phyloP scores from a whole-genome alignment of 2,113 vertebrate species.

The Equus przewalskii region DNA sequence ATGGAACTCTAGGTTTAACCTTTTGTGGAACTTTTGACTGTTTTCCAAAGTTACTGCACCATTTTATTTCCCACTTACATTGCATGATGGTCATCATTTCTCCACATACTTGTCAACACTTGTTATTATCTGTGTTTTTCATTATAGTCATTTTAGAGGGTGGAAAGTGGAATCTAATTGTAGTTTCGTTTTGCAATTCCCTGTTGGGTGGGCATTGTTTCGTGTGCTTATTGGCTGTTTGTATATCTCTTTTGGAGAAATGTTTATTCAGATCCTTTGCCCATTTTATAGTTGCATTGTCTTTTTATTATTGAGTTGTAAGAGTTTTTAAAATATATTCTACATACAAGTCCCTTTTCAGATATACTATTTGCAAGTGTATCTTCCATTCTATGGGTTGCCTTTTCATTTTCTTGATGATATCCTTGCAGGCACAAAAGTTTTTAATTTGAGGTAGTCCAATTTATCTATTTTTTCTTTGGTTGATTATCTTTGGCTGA shows the following conservation, averaged over 20 bases:
- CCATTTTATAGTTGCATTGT: not conserved
- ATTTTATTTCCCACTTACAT: not conserved
- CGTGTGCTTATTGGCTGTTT: not conserved
- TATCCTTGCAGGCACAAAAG: not conserved
- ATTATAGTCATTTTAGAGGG: not conserved
- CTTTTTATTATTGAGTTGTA: not conserved
- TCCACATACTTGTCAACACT: not conserved
- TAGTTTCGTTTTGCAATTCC: not conserved
- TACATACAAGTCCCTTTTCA: not conserved
- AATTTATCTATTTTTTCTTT: not conserved
- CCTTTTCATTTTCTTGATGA: not conserved
- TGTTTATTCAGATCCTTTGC: not conserved
- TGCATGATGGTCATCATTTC: not conserved
- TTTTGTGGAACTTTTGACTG: not conserved
- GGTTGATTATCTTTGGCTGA: not conserved
- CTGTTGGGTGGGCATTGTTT: not conserved
- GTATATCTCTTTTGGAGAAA: not conserved
- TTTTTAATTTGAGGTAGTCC: not conserved
- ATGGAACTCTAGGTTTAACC: not conserved
- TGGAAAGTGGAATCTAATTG: not conserved
- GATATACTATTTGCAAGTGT: not conserved
- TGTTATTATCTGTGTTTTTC: not conserved
- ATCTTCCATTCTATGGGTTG: too few relatives aligned
- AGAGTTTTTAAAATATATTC: not conserved
- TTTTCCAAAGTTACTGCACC: not conserved